Conservation (phyloP, 1,140 invertebrate species). For the Bombus breviceps region DNA sequence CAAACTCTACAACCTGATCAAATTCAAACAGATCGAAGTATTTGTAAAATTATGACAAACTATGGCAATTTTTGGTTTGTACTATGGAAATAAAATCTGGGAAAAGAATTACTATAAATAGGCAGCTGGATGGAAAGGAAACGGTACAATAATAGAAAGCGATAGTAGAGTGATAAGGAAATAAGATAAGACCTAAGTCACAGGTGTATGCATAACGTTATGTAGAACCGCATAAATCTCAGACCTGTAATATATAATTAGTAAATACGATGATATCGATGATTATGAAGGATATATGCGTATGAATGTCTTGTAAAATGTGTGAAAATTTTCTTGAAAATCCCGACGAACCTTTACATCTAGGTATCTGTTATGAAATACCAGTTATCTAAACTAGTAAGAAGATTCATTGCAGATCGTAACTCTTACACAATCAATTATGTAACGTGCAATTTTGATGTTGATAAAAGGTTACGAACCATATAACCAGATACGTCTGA, state of each 20-base stretch:
- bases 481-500: not conserved
- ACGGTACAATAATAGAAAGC: not conserved
- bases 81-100: not conserved
- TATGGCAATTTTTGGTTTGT: not conserved
- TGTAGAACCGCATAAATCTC: no score
- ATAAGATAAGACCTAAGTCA: not conserved
- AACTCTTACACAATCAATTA: slow-evolving; percentile 34
- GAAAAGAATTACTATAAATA: not conserved
- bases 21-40: no score
- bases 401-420: not conserved
- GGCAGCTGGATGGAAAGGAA: not conserved
- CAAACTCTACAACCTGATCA: no score
- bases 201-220: not conserved
- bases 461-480: slow-evolving; percentile 21
- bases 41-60: no score
- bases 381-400: slow-evolving; percentile 11
- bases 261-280: no score
- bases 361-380: slow-evolving; percentile 2
- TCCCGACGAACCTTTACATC: no score
- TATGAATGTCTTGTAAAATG: no score
- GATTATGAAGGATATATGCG: no score
- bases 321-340: not conserved
- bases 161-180: not conserved
- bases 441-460: slow-evolving; percentile 8
- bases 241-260: no score